Conservation (phyloP, 2,888 invertebrate genomes). For the Dryococelus australis region DNA sequence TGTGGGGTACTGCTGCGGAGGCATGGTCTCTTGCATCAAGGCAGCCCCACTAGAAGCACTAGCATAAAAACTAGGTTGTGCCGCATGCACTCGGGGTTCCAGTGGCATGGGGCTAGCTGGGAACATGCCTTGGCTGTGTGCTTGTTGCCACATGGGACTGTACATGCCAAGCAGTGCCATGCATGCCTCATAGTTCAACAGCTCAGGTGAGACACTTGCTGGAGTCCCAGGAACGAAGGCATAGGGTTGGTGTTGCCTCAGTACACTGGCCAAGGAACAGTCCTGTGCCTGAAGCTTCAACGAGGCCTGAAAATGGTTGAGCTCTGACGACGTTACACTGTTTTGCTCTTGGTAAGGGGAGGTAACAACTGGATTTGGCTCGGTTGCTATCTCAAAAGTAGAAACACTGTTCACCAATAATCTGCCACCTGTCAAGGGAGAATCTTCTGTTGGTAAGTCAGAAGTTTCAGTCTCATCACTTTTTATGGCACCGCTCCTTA, state of each 20-base stretch:
- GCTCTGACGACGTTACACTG: not conserved
- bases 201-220: not conserved
- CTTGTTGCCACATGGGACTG: not conserved
- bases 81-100: not conserved
- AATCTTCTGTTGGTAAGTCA: not conserved
- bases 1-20: not conserved
- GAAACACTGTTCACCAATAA: not conserved
- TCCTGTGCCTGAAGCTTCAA: not conserved
- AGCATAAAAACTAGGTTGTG: not conserved
- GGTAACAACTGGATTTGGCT: not conserved
- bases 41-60: not conserved
- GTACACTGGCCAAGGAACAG: not conserved
- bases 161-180: not conserved
- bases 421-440: not conserved
- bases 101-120: not conserved
- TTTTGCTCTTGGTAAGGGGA: not conserved
- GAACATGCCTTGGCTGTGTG: constrained; percentile 2
- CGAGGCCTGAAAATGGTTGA: not conserved
- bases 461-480: not conserved
- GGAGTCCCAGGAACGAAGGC: not conserved
- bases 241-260: not conserved
- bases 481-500: not conserved
- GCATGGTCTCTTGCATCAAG: not conserved
- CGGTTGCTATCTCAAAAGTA: not conserved
- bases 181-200: not conserved